phyloP scores from a whole-genome alignment of 2,888 invertebrate species.

The Hecatera dysodea region DNA sequence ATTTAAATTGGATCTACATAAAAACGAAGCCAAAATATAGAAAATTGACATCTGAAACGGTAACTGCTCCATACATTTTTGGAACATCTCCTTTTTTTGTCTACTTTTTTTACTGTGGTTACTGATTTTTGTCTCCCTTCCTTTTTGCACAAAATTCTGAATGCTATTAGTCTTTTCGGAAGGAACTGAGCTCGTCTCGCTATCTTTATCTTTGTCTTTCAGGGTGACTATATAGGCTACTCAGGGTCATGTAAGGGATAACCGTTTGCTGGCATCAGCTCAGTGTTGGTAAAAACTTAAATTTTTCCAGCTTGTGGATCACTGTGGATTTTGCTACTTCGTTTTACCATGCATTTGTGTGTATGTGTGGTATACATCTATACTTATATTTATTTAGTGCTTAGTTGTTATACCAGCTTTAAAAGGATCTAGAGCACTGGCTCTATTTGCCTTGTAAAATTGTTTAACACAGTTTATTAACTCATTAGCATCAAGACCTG shows the following conservation, averaged over 20 bases:
- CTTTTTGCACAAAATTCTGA: no score
- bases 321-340: neutral
- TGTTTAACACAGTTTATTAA: constrained; percentile 19
- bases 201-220: neutral
- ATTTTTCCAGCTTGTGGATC: neutral
- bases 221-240: neutral
- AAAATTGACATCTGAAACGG: no score
- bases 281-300: neutral
- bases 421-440: constrained; percentile 34
- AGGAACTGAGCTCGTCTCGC: neutral
- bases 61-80: no score
- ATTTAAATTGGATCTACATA: no score
- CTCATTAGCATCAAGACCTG: constrained; percentile 27
- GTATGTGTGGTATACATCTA: neutral
- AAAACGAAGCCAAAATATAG: no score
- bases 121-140: no score
- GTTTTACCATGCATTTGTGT: neutral
- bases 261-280: neutral
- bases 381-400: constrained; percentile 13
- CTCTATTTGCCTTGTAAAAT: constrained; percentile 31
- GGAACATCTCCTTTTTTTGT: no score
- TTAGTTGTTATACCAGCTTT: constrained; percentile 6
- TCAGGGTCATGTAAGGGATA: neutral
- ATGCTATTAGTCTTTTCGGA: no score
- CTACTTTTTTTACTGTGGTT: neutral